Conservation (phyloP, 2,113 vertebrate genomes). For the Arothron firmamentum region DNA sequence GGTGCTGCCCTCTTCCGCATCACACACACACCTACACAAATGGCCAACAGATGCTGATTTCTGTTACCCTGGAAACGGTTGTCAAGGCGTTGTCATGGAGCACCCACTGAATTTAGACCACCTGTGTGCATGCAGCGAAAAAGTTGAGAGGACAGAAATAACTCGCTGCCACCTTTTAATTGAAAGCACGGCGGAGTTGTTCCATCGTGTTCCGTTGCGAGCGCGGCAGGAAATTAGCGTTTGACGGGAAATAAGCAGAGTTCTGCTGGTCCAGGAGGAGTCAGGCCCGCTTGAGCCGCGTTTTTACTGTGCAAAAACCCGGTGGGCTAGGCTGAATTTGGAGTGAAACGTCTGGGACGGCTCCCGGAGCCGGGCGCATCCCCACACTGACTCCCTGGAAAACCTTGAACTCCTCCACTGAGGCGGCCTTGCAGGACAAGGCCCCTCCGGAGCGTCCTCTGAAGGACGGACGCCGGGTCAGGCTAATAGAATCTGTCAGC, state of each 20-base stretch:
- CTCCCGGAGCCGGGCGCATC: too few species aligned
- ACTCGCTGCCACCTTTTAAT: conserved; percentile 45
- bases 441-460: too few species aligned
- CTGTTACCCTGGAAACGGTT: conserved; percentile 40
- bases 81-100: conserved; percentile 25
- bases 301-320: too few species aligned
- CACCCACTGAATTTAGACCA: conserved; percentile 11
- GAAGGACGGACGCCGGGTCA: too few species aligned
- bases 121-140: conserved; percentile 10
- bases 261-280: too few species aligned
- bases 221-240: conserved; percentile 38
- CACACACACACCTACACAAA: conserved; percentile 4
- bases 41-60: neutral
- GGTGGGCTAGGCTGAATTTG: too few species aligned
- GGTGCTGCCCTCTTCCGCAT: too few species aligned
- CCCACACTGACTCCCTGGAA: too few species aligned
- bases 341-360: too few species aligned
- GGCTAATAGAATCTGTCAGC: too few species aligned
- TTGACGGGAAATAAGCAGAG: conserved; percentile 3
- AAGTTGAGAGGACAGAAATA: conserved; percentile 20
- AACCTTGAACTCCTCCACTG: neutral
- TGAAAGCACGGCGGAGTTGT: conserved; percentile 55
- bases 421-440: neutral
- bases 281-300: too few species aligned
- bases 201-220: conserved; percentile 27